Evolutionary conservation across 2,888 invertebrate genomes (phyloP).

Genomic region (Gymnocheta viridis): DNA sequence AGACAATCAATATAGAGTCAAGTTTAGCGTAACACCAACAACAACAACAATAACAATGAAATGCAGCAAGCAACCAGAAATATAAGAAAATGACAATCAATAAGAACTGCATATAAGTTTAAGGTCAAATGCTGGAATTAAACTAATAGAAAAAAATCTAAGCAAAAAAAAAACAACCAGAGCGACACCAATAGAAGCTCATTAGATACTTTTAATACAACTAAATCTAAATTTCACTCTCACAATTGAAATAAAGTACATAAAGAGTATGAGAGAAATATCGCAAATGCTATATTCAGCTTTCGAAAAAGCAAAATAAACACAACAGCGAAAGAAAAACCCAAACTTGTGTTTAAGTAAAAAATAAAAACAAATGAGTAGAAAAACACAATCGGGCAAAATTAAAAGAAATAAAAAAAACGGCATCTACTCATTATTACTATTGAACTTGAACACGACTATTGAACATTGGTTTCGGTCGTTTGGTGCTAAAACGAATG

Average conservation of each 20-base stretch:
- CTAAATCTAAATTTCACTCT: slow-evolving; percentile 44
- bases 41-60: background rate
- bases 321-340: background rate
- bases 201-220: slow-evolving; percentile 5
- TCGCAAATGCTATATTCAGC: background rate
- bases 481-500: slow-evolving; percentile 12
- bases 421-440: slow-evolving; percentile 36
- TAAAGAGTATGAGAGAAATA: slow-evolving; percentile 23
- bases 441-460: slow-evolving; percentile 30
- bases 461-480: background rate
- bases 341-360: slow-evolving; percentile 12
- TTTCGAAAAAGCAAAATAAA: slow-evolving; percentile 13
- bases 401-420: slow-evolving; percentile 21
- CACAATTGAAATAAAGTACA: background rate
- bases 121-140: slow-evolving; percentile 60
- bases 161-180: slow-evolving; percentile 11
- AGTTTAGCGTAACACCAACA: slow-evolving; percentile 47
- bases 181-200: slow-evolving; percentile 1
- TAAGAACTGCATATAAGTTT: slow-evolving; percentile 51
- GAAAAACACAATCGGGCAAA: background rate
- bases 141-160: slow-evolving; percentile 13
- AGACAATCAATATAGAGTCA: slow-evolving; percentile 63
- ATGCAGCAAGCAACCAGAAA: slow-evolving; percentile 39
- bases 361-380: background rate
- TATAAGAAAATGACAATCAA: slow-evolving; percentile 38